Evolutionary conservation across 2,888 invertebrate species (phyloP), one percentile per base, ranked within the genome.

Genomic region (Cheilosia grossa): DNA sequence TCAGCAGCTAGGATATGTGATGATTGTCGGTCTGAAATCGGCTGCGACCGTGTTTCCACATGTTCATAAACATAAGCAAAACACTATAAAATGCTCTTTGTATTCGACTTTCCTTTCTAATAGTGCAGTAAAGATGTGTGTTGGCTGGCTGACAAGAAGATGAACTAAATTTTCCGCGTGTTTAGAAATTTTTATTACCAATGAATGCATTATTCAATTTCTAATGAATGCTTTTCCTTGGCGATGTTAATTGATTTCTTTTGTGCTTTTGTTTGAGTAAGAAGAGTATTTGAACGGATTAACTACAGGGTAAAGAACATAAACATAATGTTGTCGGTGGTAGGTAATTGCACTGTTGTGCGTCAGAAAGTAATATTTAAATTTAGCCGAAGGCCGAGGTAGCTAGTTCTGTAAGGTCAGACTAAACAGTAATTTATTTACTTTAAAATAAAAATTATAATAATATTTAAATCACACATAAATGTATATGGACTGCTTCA

Each of bases 111-210:
- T 61, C 15, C 27, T 47, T 53, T 51, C 63, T 21, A 61, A 61
- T 53, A 56, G 33, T 80, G 74, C 80, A 80, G 56, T 54, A 53
- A 70, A 70, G 21, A 64, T 37, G 49, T 9, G 21, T 67, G 44
- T 75, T 83, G 83, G 83, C 83, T 56, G 44, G 58, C 63, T 83
- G 83, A 80, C 83, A 83, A 80, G 59, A 53, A 30, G 21, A 53
- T 83, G 79, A 80, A 80, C 83, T 83, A 83, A 49, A 80, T 83
- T 80, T 74, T 74, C 56, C 51, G 53, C 51, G 66, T 64, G 74
- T 64, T 70, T 49, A 66, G 40, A 73, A 56, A 66, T 63, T 73
- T 30, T 67, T 69, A 53, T 63, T 49, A 63, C 51, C 44, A 53
- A 53, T 74, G 47, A 59, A 69, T 83, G 69, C 83, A 83, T 54